Evolutionary conservation across 2,888 invertebrate species (phyloP).

Genomic region (Pachliopta kotzebuea): DNA sequence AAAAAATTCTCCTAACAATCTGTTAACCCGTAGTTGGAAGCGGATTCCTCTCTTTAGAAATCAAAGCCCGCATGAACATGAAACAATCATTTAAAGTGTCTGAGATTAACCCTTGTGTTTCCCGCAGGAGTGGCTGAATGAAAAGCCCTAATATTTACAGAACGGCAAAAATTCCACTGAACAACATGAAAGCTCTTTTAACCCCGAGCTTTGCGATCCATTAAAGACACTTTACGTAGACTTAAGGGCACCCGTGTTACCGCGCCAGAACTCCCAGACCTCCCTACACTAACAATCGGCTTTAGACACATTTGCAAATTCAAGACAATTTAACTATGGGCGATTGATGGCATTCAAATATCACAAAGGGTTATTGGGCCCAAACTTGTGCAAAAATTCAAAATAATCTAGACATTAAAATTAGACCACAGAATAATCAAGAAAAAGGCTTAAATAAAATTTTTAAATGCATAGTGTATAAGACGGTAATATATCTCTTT

Average conservation of each 20-base stretch:
- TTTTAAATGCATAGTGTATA: not conserved
- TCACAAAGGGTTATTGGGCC: conserved; percentile 47
- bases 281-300: conserved; percentile 32
- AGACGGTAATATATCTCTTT: not conserved
- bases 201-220: conserved; percentile 61
- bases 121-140: conserved; percentile 45
- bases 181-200: conserved; percentile 67
- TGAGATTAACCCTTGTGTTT: conserved; percentile 36
- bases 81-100: conserved; percentile 34
- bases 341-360: conserved; percentile 47
- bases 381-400: conserved; percentile 38
- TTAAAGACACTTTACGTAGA: conserved; percentile 71
- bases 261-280: conserved; percentile 52
- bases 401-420: not conserved
- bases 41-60: conserved; percentile 11
- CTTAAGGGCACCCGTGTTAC: conserved; percentile 61
- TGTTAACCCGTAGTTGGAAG: not conserved
- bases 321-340: conserved; percentile 43
- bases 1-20: not conserved
- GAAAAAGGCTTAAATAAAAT: not conserved
- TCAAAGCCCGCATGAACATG: conserved; percentile 16
- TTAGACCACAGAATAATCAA: not conserved
- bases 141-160: conserved; percentile 62
- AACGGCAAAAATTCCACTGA: conserved; percentile 63
- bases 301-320: conserved; percentile 36